Evolutionary conservation across 2,113 vertebrate species (phyloP), one percentile per base, ranked within the genome.

Genomic region (Epinephelus moara): DNA sequence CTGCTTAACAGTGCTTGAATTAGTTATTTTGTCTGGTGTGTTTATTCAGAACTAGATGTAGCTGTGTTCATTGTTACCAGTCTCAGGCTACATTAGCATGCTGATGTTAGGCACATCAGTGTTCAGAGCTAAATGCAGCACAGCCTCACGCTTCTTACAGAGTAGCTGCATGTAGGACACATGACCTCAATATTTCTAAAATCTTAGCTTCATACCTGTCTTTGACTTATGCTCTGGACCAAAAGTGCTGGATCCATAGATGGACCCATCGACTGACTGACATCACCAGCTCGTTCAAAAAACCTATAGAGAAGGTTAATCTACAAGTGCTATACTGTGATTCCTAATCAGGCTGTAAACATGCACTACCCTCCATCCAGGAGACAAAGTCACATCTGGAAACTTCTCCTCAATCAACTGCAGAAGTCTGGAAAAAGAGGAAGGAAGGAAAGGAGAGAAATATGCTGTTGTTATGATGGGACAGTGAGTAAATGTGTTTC

Each of bases 341-440:
- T 49, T 73, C 17, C 4, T 7, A 49, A 49, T 50, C 12, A 71
- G 55, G 18, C 9, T 53, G 53, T 40, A 19, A 62, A 30, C 3
- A 13, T 64, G 10, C 8, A 0, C 2, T 86, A 96, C 96, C 80
- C 93, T 95, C 96, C 97, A 97, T 37, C 96, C 96, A 1, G 92
- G 94, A 55, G 97, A 97, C 75, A 97, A 75, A 15, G 96, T 97
- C 80, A 85, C 94, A 21, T 96, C 75, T 6, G 96, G 95, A 47
- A 96, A 97, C 82, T 94, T 96, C 75, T 92, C 90, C 67, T 96
- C 92, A 59, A 97, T 82, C 78, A 96, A 84, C 9, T 90, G 73
- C 64, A 97, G 82, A 87, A 97, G 97, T 88, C 97, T 97, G 83
- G 4, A 76, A 59, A 60, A 55, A 2, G 4, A 45, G 50, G 33